A percentile compares a stretch with the other conserved stretches of the same genome.
Evolutionary conservation across 2,113 vertebrate genomes (phyloP).

Genomic region (Phaethon lepturus): DNA sequence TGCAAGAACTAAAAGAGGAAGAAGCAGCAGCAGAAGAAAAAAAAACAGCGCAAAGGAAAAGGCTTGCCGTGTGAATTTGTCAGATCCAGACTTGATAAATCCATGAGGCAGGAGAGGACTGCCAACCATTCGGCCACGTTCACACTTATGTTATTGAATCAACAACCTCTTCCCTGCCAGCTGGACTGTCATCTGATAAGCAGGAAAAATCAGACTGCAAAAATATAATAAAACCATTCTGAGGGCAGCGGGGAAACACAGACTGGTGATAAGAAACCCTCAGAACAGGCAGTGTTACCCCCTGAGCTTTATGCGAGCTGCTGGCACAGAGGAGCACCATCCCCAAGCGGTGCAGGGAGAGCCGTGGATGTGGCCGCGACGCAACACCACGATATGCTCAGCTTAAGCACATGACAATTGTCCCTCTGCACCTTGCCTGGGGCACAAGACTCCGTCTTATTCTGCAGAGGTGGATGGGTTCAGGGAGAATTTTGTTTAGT

Average conservation of each 20-base stretch:
- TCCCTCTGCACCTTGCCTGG: background rate
- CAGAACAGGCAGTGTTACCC: background rate
- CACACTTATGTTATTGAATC: background rate
- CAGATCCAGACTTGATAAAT: background rate
- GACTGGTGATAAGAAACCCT: background rate
- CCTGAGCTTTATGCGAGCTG: background rate
- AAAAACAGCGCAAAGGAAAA: background rate
- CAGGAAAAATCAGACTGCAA: background rate
- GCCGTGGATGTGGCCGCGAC: rapidly evolving
- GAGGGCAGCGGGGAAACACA: background rate
- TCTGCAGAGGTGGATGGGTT: background rate
- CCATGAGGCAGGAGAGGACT: background rate
- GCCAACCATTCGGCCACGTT: background rate
- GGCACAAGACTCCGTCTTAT: background rate
- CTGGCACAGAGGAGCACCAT: background rate
- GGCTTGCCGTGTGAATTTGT: background rate
- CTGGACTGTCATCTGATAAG: background rate
- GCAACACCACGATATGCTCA: rapidly evolving
- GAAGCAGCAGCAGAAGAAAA: background rate
- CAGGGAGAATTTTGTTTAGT: background rate
- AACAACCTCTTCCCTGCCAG: background rate
- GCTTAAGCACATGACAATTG: rapidly evolving
- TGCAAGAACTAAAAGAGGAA: background rate
- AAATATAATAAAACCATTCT: background rate
- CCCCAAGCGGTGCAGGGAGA: background rate